Evolutionary conservation across 2,797 vertebrate species (phyloP), one percentile per base, ranked within the genome.

Genomic region (Hephaestus fuliginosus): DNA sequence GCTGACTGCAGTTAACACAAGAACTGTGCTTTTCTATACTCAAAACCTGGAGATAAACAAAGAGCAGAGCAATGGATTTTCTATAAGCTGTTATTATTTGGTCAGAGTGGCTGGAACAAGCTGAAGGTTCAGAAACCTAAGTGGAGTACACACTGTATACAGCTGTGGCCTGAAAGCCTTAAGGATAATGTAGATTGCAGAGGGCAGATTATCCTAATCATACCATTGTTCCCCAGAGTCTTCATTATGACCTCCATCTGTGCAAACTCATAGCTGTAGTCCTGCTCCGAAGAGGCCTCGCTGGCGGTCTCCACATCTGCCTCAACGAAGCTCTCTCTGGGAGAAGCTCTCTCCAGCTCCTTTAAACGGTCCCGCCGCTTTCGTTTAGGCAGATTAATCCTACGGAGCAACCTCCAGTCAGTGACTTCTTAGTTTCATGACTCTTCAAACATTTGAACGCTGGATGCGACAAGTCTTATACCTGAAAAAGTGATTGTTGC

Each of bases 171-270:
- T 74, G 11, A 69, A 71, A 62, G 41, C 43, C 67, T 62, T 18
- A 55, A 73, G 33, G 30, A 78, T 62, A 28, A 39, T 58, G 48
- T 53, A 51, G 22, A 73, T 55, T 70, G 48, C 5, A 86, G 9
- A 28, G 57, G 18, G 20, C n/a, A 63, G 57, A 74, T 70, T 49
- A 61, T 81, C 8, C 28, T 22, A 66, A 74, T 70, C 94, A 89
- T 95, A 99, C 98, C 98, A 8, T 99, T 98, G 83, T 95, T 98
- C 72, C 96, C 98, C 71, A 99, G 94, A 1, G 97, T 98, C 90
- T 99, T 99, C 98, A 99, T 99, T 90, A 98, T 99, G 81, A 99
- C 98, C 91, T 99, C 98, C 97, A 98, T 99, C 95, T 99, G 98
- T 64, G 98, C 98, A 85, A 99, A 99, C 91, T 99, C 98, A 0